Evolutionary conservation across 1,140 invertebrate species (phyloP), one percentile per base, ranked within the genome.

Genomic region (silkworm (Bombyx mori)): DNA sequence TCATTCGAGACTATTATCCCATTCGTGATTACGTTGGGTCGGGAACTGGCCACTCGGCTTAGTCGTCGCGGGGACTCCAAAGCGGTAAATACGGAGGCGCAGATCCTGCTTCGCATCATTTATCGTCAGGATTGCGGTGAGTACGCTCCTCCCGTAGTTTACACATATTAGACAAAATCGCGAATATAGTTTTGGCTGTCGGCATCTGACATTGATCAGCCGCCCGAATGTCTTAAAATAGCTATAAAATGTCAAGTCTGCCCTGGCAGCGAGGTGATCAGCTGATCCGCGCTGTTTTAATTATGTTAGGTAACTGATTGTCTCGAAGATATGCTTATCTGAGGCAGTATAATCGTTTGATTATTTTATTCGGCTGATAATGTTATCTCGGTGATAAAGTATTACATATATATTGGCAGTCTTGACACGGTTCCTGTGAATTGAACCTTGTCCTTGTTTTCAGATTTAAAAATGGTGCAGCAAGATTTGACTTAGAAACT

Each of bases 381-480:
- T 55, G 61, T 66, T 77, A 74, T 73, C 67, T 53, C 49, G 51
- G 46, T 55, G 64, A 74, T 69, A 72, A 52, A 61, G 58, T 57
- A 55, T 65, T 65, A 64, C 65, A 65, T 35, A 35, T 65, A 68
- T 70, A 67, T 71, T 69, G 61, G 53, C 56, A 64, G 47, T 66
- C 59, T 74, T 73, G 57, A 67, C 56, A 73, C 51, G 63, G 61
- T 64, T 68, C 51, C 66, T 66, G 77, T 80, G 63, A 71, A 70
- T 73, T 65, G 59, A 63, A 68, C 52, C 70, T 54, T 73, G 52
- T 68, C 62, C 54, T 71, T 59, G 63, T 61, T 86, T 86, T 56
- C 82, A 87, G 84, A 85, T 82, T 77, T 87, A 75, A 88, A 88
- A 74, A 89, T 89, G 88, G 88, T 88, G 77, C 88, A 88, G 75